Conservation (phyloP, 1,140 invertebrate genomes). For the Nasonia vitripennis region DNA sequence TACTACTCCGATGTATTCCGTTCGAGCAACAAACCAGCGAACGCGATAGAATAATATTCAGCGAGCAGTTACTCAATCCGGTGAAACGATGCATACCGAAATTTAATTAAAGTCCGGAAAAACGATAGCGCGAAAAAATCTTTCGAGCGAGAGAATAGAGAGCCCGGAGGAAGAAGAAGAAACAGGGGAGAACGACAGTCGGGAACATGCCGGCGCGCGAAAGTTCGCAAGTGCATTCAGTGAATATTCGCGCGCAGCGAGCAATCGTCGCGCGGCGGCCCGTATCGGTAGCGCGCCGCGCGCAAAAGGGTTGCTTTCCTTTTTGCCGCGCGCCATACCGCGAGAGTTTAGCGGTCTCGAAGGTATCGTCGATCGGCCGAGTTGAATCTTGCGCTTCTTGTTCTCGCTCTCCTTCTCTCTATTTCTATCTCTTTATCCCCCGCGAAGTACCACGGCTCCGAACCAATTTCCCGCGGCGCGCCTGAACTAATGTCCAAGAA, state of each 20-base stretch:
- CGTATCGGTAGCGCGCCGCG: neutral
- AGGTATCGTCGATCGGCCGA: slow-evolving; percentile 24
- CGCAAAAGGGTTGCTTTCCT: neutral
- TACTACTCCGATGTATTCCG: no score
- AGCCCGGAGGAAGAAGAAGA: neutral
- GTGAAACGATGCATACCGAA: no score
- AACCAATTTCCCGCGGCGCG: slow-evolving; percentile 44
- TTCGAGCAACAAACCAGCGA: no score
- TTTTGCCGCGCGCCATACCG: neutral
- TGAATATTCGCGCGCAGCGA: neutral
- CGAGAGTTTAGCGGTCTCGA: slow-evolving; percentile 42
- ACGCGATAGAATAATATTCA: no score
- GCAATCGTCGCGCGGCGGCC: neutral
- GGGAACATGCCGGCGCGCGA: neutral
- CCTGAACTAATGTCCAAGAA: slow-evolving; percentile 36
- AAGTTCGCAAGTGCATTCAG: neutral
- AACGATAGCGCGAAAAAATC: no score
- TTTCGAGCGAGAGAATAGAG: neutral
- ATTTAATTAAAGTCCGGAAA: no score
- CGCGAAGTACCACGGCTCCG: neutral
- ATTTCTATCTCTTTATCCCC: slow-evolving; percentile 48
- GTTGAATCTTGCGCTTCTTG: slow-evolving; percentile 42
- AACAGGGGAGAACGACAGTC: neutral
- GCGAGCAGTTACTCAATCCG: no score
- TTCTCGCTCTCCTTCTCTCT: slow-evolving; percentile 24